Evolutionary conservation across 23 tunicate species (phyloP).

Genomic region (Botrylloides violaceus): DNA sequence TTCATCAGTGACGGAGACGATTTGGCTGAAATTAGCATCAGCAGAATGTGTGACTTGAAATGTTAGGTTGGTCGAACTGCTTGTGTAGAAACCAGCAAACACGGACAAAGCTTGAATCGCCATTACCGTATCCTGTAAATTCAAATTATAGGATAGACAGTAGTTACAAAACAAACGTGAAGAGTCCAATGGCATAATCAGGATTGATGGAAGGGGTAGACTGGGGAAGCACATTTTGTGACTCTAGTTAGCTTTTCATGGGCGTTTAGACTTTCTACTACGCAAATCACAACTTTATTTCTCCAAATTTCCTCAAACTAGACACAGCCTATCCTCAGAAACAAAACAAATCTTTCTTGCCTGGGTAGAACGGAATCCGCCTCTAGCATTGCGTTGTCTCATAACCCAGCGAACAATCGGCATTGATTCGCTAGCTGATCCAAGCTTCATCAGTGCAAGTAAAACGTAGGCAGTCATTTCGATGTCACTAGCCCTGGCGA

Average conservation of each 20-base stretch:
- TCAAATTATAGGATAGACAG: too few relatives aligned
- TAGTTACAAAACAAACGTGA: too few relatives aligned
- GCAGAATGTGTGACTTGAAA: conserved; percentile 36
- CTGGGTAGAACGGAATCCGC: conserved; percentile 83
- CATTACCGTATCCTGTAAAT: conserved; percentile 75
- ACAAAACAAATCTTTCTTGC: too few relatives aligned
- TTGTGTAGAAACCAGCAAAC: conserved; percentile 39
- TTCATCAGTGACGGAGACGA: conserved; percentile 21
- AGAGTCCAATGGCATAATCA: too few relatives aligned
- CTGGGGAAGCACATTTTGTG: too few relatives aligned
- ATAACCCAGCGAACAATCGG: conserved; percentile 83
- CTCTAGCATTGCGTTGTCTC: conserved; percentile 43
- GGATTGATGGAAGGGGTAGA: too few relatives aligned
- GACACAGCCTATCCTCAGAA: too few relatives aligned
- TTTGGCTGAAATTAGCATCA: conserved; percentile 10
- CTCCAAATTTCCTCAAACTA: too few relatives aligned
- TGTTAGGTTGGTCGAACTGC: conserved; percentile 17
- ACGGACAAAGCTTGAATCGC: conserved; percentile 80
- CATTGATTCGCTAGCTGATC: conserved; percentile 14
- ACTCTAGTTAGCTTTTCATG: too few relatives aligned
- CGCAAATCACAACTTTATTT: too few relatives aligned
- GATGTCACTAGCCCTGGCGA: conserved; percentile 26
- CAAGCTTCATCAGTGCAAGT: conserved; percentile 33
- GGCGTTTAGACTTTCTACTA: too few relatives aligned
- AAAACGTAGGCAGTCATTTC: conserved; percentile 85